These are phyloP conservation scores for Conistra vaccinii DNA, from an alignment of 2,888 invertebrate species.

Conservation along the genomic window DNA sequence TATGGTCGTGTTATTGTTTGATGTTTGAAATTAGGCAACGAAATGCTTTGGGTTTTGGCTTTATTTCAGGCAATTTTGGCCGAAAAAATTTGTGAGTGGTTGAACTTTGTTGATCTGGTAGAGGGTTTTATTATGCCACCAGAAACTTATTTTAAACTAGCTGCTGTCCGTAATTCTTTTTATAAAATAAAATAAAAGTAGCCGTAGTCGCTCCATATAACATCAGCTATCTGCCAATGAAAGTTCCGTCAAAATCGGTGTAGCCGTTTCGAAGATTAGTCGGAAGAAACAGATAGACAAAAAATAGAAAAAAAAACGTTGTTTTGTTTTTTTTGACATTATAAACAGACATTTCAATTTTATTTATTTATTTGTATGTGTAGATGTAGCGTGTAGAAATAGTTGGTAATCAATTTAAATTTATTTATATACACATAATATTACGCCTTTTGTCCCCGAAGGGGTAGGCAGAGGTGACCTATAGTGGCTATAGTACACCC, in stretches of 20 bases:
- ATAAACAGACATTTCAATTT: too few relatives aligned
- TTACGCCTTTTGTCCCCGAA: neutral
- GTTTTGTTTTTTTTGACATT: too few relatives aligned
- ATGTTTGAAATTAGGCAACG: neutral
- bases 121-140: neutral
- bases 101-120: neutral
- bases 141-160: neutral
- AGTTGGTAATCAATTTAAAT: neutral
- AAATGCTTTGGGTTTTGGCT: neutral
- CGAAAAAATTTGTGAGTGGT: neutral
- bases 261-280: too few relatives aligned
- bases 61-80: neutral
- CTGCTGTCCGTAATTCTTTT: too few relatives aligned
- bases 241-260: too few relatives aligned
- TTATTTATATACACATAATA: neutral
- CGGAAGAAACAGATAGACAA: too few relatives aligned
- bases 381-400: neutral
- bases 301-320: too few relatives aligned
- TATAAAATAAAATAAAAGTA: too few relatives aligned
- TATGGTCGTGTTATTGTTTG: slow-evolving; percentile 9
- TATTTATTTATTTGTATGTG: too few relatives aligned
- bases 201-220: too few relatives aligned
- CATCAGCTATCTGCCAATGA: too few relatives aligned
- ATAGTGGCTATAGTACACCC: too few relatives aligned
- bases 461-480: neutral